Evolutionary conservation across 2,113 vertebrate genomes (phyloP).

Genomic region (Mormyrus iriodes): DNA sequence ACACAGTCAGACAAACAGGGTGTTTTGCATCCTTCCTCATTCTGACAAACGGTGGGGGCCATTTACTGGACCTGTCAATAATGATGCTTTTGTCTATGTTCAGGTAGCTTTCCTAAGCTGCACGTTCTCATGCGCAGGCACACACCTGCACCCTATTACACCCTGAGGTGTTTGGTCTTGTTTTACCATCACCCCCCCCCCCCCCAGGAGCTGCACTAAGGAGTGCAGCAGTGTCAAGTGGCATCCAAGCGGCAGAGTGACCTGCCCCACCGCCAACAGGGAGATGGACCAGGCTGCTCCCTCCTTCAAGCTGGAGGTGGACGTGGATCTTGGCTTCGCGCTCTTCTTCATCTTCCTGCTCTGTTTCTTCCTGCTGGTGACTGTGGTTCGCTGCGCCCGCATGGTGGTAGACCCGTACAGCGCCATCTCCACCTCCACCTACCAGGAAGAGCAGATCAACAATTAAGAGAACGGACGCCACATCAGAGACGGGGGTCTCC

Average conservation of each 20-base stretch:
- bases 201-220: not conserved
- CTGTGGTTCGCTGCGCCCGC: slow-evolving; percentile 62
- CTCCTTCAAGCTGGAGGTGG: slow-evolving; percentile 42
- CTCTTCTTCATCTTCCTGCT: slow-evolving; percentile 67
- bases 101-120: not conserved
- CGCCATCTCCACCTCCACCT: slow-evolving; percentile 48
- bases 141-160: not conserved
- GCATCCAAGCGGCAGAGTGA: not conserved
- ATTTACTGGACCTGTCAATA: not conserved
- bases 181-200: not conserved
- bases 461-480: slow-evolving; percentile 28
- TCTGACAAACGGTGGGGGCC: not conserved
- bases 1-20: not conserved
- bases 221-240: not conserved
- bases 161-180: not conserved
- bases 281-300: slow-evolving; percentile 44
- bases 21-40: not conserved
- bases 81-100: not conserved
- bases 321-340: slow-evolving; percentile 66
- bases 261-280: not conserved
- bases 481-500: not conserved
- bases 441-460: slow-evolving; percentile 59
- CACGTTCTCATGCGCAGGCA: not conserved
- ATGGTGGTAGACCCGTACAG: slow-evolving; percentile 70
- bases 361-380: slow-evolving; percentile 61